Base-by-base conservation (phyloP, 2,797 vertebrate species). In the Hafferia zeledoni region DNA sequence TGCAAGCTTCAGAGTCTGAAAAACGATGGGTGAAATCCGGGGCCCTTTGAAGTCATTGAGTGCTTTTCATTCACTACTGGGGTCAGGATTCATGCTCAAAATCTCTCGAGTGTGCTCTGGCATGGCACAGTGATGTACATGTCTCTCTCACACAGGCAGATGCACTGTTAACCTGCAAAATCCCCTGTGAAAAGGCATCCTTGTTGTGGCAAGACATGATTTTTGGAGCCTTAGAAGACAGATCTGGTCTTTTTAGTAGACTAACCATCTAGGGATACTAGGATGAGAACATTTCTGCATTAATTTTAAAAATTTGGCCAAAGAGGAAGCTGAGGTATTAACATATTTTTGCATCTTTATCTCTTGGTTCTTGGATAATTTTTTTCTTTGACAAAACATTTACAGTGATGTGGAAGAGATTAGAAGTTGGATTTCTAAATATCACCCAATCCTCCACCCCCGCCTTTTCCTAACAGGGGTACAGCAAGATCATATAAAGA, bases 11-110 rank as follows among this genome's bases (percentile, higher is more conserved):
- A 67, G 87, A 75, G 67, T 56, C 85, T 96, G 94, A 96, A 96
- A 94, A 96, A 95, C 44, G 92, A 94, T 94, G 91, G 90, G 95
- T 94, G 94, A 96, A 95, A 96, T 95, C 91, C 77, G 9, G 1
- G 78, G 52, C 39, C 65, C 95, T 96, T 94, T 97, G 96, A 96
- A 95, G 95, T 94, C 94, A 93, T 94, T 96, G 86, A 96, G 94
- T 70, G 87, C 91, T 96, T 96, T 84, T 90, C 91, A 89, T 74
- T 89, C 93, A 91, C 57, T 79, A n/a, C 56, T 53, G 90, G 68
- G 95, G 94, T 96, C 93, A 95, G 95, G 91, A 96, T 96, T 94
- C 91, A 74, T 6, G 70, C 94, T 95, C 80, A 79, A 20, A 82
- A 88, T 77, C 90, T 96, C 91, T 82, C 8, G 2, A 87, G 77